Conservation (phyloP, 2,888 invertebrate species). For the Monoplex corrugatus region DNA sequence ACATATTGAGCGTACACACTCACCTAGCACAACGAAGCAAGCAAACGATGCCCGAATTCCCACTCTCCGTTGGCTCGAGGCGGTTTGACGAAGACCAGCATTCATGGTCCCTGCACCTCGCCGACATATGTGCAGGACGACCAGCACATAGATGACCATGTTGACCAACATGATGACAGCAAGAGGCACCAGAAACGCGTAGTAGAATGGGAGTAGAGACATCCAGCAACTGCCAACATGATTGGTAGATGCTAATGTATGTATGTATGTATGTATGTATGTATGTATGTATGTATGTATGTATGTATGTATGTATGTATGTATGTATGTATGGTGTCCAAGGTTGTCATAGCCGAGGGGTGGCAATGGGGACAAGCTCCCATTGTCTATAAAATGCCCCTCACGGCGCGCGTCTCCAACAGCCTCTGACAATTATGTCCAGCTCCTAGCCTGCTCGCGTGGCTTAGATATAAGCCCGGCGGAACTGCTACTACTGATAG, state of each 20-base stretch:
- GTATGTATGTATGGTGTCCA: not conserved
- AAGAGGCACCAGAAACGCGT: conserved; percentile 76
- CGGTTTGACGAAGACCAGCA: conserved; percentile 62
- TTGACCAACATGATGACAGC: conserved; percentile 72
- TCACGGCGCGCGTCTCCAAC: too few relatives aligned
- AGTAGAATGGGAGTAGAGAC: conserved; percentile 69
- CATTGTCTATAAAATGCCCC: too few relatives aligned
- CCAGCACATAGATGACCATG: conserved; percentile 67
- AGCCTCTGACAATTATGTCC: too few relatives aligned
- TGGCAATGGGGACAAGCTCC: too few relatives aligned
- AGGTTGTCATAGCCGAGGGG: too few relatives aligned
- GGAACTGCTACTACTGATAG: too few relatives aligned
- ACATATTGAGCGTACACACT: conserved; percentile 24
- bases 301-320: not conserved
- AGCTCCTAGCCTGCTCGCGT: too few relatives aligned
- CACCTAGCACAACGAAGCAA: conserved; percentile 69
- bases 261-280: not conserved
- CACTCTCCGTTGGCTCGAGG: conserved; percentile 73
- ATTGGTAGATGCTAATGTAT: not conserved
- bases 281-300: not conserved
- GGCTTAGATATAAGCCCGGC: too few relatives aligned
- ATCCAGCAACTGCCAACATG: conserved; percentile 75
- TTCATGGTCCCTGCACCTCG: conserved; percentile 11
- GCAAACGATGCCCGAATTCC: conserved; percentile 75
- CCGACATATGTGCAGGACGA: conserved; percentile 68